Conservation (phyloP, 2,113 vertebrate genomes). For the Oostethus manadensis region DNA sequence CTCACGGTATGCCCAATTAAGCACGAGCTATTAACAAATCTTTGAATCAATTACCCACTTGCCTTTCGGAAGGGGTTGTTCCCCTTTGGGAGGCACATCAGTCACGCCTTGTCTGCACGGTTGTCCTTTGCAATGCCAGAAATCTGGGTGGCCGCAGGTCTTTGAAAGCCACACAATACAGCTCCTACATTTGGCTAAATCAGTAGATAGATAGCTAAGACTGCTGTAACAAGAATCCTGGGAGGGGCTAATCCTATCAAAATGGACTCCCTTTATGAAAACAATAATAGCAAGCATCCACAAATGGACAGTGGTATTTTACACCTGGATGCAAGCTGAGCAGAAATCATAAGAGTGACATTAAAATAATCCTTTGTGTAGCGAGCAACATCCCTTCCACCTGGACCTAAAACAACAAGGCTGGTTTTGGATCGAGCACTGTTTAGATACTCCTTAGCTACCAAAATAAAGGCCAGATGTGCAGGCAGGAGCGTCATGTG, state of each 20-base stretch:
- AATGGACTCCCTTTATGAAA: conserved; percentile 70
- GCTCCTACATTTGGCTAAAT: conserved; percentile 64
- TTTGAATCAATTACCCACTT: conserved; percentile 61
- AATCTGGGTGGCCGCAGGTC: conserved; percentile 70
- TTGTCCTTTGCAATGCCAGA: conserved; percentile 53
- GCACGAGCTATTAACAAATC: conserved; percentile 56
- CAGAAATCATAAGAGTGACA: conserved; percentile 34
- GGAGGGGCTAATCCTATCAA: conserved; percentile 74
- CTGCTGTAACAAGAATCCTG: conserved; percentile 66
- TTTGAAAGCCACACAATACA: conserved; percentile 68
- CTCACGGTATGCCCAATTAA: conserved; percentile 50
- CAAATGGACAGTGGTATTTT: conserved; percentile 66
- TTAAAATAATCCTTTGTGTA: conserved; percentile 45
- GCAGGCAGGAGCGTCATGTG: conserved; percentile 65
- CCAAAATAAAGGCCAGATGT: conserved; percentile 72
- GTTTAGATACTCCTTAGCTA: conserved; percentile 71
- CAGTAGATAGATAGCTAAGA: conserved; percentile 46
- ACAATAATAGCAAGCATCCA: conserved; percentile 59
- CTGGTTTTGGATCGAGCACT: conserved; percentile 56
- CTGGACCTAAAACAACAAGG: conserved; percentile 71
- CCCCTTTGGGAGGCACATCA: conserved; percentile 56
- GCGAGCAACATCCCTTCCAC: conserved; percentile 59
- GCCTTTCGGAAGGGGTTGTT: conserved; percentile 55
- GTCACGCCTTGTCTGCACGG: conserved; percentile 55
- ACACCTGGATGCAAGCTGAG: conserved; percentile 61